A percentile compares a stretch with the other conserved stretches of the same genome.
Evolutionary conservation across 1,140 invertebrate species (phyloP).

Genomic region (Zophobas morio): DNA sequence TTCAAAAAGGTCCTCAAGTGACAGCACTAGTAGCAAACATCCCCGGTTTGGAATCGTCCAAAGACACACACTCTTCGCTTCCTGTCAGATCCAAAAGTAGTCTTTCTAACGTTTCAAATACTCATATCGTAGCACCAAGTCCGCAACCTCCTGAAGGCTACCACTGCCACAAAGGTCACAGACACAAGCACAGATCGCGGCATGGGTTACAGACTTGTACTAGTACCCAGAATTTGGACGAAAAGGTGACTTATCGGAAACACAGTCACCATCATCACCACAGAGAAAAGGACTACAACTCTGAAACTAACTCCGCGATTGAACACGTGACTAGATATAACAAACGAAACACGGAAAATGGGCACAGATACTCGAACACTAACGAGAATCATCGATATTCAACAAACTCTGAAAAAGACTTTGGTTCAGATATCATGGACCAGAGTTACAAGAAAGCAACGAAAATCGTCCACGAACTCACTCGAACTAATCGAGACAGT

Average conservation of each 20-base stretch:
- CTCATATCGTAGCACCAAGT: constrained; percentile 64
- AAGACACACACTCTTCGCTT: constrained; percentile 66
- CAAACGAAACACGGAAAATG: constrained; percentile 55
- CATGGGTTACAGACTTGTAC: constrained; percentile 68
- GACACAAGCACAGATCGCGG: constrained; percentile 58
- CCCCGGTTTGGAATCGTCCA: constrained; percentile 71
- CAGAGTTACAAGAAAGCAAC: constrained; percentile 66
- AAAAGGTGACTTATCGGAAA: constrained; percentile 62
- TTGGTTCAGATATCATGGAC: constrained; percentile 60
- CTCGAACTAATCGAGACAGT: constrained; percentile 62
- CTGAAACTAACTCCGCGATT: constrained; percentile 72
- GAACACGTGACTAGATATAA: constrained; percentile 60
- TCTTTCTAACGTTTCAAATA: constrained; percentile 70
- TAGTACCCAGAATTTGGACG: constrained; percentile 62
- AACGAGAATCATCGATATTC: constrained; percentile 56
- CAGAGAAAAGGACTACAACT: constrained; percentile 69
- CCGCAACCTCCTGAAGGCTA: constrained; percentile 58
- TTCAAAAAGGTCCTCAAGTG: constrained; percentile 75
- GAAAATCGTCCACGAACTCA: constrained; percentile 66
- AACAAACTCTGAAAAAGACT: constrained; percentile 57
- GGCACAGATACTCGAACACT: constrained; percentile 52
- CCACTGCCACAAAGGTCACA: constrained; percentile 65
- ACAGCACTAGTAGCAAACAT: constrained; percentile 72
- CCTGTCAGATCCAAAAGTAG: constrained; percentile 71
- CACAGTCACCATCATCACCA: constrained; percentile 66